Evolutionary conservation across 1,140 invertebrate genomes (phyloP), one percentile per base, ranked within the genome.

Genomic region (Tetraneura akinire): DNA sequence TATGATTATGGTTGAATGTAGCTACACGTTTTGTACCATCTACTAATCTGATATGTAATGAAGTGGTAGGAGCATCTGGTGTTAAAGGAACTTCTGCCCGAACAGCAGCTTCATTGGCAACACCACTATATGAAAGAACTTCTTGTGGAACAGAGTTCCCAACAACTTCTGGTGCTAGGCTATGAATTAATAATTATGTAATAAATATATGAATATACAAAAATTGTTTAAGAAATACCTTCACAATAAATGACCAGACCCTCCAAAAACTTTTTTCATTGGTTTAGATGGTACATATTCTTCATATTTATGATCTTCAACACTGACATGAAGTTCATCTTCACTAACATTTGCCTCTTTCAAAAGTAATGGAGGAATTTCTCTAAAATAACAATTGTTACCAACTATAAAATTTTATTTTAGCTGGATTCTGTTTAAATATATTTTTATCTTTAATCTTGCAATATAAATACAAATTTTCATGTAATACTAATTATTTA

Each of bases 251-350:
- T 83, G 71, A 21, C 83, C 82, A 92, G 91, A 71, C 14, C 97
- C 97, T 83, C 90, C 87, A 86, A 99, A 98, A 53, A 93, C 90
- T 85, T 91, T 90, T 47, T 89, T 84, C 83, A 87, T 88, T 57
- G 86, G 85, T 85, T 89, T 90, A 9, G 88, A 86, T 64, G 88
- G 86, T 74, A 89, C 89, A 84, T 91, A 96, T 76, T 93, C 92
- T 86, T 97, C 95, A 85, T 92, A 90, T 82, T 93, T 88, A 84
- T 95, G 93, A 88, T 98, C 96, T 85, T 98, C 96, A 88, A 99
- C 93, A 83, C 94, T 94, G 62, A 99, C 88, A 82, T 93, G 91
- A 0, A 98, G 91, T 87, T 96, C 92, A 6, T 92, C 82, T 82
- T 60, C 55, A 45, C 74, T 78, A n/a, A 78, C 55, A 47, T 78